phyloP scores from a whole-genome alignment of 2,797 vertebrate species.

The Merluccius polli region DNA sequence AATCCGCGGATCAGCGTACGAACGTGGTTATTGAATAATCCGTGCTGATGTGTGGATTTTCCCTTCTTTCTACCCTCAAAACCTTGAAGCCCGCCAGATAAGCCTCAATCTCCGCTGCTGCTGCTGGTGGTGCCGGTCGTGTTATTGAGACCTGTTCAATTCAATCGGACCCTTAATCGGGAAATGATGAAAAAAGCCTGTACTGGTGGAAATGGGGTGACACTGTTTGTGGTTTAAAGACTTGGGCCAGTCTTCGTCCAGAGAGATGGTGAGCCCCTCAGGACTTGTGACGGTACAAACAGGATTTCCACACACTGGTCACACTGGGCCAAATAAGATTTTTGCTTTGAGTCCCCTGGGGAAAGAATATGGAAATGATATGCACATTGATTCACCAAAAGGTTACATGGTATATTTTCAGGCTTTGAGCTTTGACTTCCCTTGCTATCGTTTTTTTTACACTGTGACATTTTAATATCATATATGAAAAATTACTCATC shows the following conservation, averaged over 20 bases:
- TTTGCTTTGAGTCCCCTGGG: not conserved
- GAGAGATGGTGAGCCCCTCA: not conserved
- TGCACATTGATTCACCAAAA: not conserved
- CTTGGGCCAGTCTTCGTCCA: not conserved
- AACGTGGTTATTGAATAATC: constrained; percentile 5
- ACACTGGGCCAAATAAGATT: not conserved
- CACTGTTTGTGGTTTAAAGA: not conserved
- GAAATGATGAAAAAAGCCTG: not conserved
- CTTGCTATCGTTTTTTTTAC: not conserved
- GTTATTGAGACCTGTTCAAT: not conserved
- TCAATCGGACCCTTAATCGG: not conserved
- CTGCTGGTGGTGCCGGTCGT: not conserved
- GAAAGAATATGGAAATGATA: not conserved
- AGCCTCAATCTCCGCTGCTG: not conserved
- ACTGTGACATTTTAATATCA: not conserved
- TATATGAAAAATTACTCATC: not conserved
- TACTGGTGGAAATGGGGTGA: not conserved
- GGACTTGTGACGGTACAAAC: not conserved
- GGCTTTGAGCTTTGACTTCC: not conserved
- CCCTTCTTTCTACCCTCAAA: constrained; percentile 1
- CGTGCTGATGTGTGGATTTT: constrained; percentile 6
- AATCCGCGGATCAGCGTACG: not conserved
- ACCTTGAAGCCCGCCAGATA: not conserved
- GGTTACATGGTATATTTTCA: not conserved
- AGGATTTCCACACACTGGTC: not conserved